phyloP scores from a whole-genome alignment of 37 sponge, comb jelly and placozoan species.

The Tethya wilhelma region DNA sequence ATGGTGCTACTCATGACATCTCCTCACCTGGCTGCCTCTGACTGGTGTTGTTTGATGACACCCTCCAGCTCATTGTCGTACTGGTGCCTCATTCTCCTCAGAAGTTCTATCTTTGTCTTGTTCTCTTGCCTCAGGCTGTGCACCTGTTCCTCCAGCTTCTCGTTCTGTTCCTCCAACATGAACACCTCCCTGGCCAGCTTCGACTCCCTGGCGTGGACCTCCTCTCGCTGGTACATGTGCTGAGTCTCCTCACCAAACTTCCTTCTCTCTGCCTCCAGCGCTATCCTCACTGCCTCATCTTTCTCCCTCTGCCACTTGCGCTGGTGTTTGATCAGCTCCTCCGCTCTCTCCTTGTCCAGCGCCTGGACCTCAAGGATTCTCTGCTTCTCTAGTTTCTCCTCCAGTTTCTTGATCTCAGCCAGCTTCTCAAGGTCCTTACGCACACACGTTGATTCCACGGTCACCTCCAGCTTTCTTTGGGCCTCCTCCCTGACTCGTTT shows the following conservation, averaged over 20 bases:
- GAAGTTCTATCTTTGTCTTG: conserved; percentile 51
- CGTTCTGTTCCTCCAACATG: conserved; percentile 53
- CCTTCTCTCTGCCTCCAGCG: conserved; percentile 42
- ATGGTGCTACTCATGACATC: too few species aligned
- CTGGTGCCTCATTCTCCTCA: conserved; percentile 59
- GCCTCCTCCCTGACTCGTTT: conserved; percentile 56
- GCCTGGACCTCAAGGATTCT: conserved; percentile 46
- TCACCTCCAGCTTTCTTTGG: conserved; percentile 39
- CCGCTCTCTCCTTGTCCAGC: conserved; percentile 53
- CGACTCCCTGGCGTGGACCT: conserved; percentile 19
- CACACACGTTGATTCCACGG: conserved; percentile 29
- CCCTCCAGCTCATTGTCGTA: conserved; percentile 48
- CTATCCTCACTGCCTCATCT: conserved; percentile 47
- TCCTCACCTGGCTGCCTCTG: conserved; percentile 51
- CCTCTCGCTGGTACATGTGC: conserved; percentile 31
- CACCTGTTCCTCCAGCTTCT: conserved; percentile 52
- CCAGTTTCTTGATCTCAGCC: conserved; percentile 50
- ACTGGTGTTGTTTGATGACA: conserved; percentile 57
- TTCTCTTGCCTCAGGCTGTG: conserved; percentile 49
- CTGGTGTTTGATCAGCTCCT: conserved; percentile 61
- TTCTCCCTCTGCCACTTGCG: conserved; percentile 34
- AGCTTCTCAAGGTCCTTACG: conserved; percentile 65
- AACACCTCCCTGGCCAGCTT: conserved; percentile 73
- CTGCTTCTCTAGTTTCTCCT: conserved; percentile 58
- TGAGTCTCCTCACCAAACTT: conserved; percentile 16